Base-by-base conservation (phyloP, 2,888 invertebrate species). In the Chloroclystis v-ata region DNA sequence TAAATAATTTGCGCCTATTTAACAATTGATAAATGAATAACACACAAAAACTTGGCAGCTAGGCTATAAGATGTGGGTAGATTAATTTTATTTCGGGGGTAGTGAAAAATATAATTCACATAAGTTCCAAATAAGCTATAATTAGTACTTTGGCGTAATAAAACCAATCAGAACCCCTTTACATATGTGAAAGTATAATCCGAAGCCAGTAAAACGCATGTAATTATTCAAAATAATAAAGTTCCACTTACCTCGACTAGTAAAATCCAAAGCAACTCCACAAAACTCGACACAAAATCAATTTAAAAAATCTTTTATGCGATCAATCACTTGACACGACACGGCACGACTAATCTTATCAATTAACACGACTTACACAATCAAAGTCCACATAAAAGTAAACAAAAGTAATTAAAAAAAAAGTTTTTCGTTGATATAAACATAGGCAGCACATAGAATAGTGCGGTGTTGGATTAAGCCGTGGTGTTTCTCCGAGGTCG, bases 321-420 rank as follows among this genome's bases (percentile, higher is more conserved):
- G 61, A 71, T 73, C 69, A 62, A 75, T 74, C 79, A 82, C 84
- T 74, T 63, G 62, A 54, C 80, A 82, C 78, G 78, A 59, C 75
- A 76, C 75, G 66, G 59, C 72, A 71, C 75, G 69, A 72, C 64
- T 72, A 73, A 82, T 82, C 78, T 82, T 78, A 84, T 82, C 82
- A 47, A 63, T 60, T 57, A 52, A 48, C 57, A 65, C 63, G 60
- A 63, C 65, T 63, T 63, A 67, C 65, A 70, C 64, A 62, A 35
- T 35, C 67, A 60, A 52, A 55, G 64, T 63, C 44, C 56, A 52
- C 54, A 41, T 54, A 54, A 55, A 25, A 46, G 35, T 20, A 35
- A 35, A 35, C 35, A 49, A 57, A 47, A 44, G 9, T 2, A 1
- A 45, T 28, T 42, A 14, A 43, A 37, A 49, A 47, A 44, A 49